Base-by-base conservation (phyloP, 2,888 invertebrate species). In the Philereme transversata region DNA sequence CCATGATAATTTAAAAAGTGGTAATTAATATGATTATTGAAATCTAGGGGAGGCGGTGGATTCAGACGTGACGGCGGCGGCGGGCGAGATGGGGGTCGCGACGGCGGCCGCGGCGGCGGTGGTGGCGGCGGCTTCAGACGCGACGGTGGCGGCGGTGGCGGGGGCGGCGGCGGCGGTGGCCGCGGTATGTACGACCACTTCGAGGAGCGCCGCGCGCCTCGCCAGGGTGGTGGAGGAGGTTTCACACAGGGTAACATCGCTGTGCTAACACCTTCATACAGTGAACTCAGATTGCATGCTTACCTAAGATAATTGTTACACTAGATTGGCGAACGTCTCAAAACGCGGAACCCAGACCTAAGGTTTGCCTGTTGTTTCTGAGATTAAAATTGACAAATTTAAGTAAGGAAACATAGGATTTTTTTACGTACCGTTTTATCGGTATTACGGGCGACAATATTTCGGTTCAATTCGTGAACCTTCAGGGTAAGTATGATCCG, bases 81-180 rank as follows among this genome's bases (percentile, higher is more conserved):
- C 41, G 93, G 94, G 68, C 93, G 95, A 43, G 93, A 94, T 68
- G 93, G 94, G 50, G 86, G 90, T 66, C 77, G 84, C n/a, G 87
- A 78, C 49, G 84, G 84, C 38, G 81, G 79, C 50, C 87, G 92
- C 41, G 87, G 92, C 57, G 88, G 92, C 58, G 88, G 84, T 63
- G 85, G 79, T 43, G 75, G 81, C 51, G 81, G 82, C 47, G 81
- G 79, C 40, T 86, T 90, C 33, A 87, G 88, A 7, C 81, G 82
- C 62, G 82, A 80, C 44, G 75, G n/a, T n/a, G n/a, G 81, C 38
- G 79, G 78, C 76, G 70, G 84, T 44, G 74, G 84, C 45, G 87
- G 81, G 57, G 92, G 93, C 62, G 90, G 81, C 43, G 62, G 76
- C 51, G 76, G 75, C 41, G 81, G 81, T 53, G 82, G 86, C 62